Base-by-base conservation (phyloP, 2,888 invertebrate species). In the Epinotia demarniana region DNA sequence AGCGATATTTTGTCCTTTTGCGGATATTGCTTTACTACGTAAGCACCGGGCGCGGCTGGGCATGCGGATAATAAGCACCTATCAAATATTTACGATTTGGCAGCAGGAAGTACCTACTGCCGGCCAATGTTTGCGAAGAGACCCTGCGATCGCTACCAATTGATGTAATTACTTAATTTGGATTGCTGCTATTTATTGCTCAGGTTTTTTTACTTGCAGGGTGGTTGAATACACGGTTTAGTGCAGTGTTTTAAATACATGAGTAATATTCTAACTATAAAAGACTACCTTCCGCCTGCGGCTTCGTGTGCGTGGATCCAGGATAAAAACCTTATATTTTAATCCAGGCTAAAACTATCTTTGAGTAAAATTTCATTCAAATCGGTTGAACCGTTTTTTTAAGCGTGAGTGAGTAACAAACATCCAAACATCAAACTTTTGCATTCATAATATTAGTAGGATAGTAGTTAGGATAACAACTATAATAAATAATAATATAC, bases 1-100 rank as follows among this genome's bases (percentile, higher is more conserved):
- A 92, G 91, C 89, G 90, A 93, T 93, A 93, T 93, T 91, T 93
- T 92, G 93, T 92, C 92, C 92, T 92, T 92, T 90, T 92, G 91
- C 85, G 85, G 91, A 92, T 93, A 94, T 94, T 93, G 92, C 86
- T 92, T 90, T 89, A 88, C 89, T 89, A 89, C 85, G 88, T 88
- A 89, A 88, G 86, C 85, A 85, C 85, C 84, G 82, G 80, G 81
- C 66, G 18, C 49, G 74, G 70, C 79, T 78, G 77, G 77, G 74
- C 80, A 68, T 79, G 79, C 79, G 79, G 79, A 80, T 79, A 80
- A 81, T 80, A 75, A 77, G 61, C 79, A 76, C 72, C 75, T 75
- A 75, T 75, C 75, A 75, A 75, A 75, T 61, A 72, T 76, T 72
- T 72, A 76, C 62, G 67, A 67, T 63, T 60, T 49, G 66, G 33